A percentile compares a stretch with the other conserved stretches of the same genome.
Evolutionary conservation across 2,113 vertebrate genomes (phyloP).

Genomic region (Oreochromis aureus): DNA sequence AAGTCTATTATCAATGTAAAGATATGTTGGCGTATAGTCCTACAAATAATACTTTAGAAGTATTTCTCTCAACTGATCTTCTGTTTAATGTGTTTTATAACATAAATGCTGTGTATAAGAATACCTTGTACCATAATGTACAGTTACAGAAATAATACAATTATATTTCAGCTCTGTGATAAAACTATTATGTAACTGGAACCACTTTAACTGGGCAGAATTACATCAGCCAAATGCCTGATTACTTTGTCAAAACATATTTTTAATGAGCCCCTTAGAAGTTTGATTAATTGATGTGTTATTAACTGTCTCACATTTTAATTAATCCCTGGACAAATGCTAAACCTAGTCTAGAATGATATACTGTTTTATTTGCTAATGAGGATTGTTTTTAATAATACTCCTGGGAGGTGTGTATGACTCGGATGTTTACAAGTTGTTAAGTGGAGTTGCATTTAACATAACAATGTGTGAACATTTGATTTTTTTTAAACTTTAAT

Average conservation of each 20-base stretch:
- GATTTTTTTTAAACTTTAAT: not conserved
- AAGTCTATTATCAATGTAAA: not conserved
- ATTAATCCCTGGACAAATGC: conserved; percentile 53
- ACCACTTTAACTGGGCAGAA: not conserved
- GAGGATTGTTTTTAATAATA: conserved; percentile 1
- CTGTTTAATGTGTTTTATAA: not conserved
- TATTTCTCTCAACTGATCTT: not conserved
- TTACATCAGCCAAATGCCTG: conserved; percentile 35
- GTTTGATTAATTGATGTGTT: conserved; percentile 18
- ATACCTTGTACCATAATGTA: not conserved
- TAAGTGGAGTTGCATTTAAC: not conserved
- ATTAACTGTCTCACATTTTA: conserved; percentile 51
- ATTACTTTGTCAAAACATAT: conserved; percentile 29
- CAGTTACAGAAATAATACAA: not conserved
- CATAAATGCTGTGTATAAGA: not conserved
- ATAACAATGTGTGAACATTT: not conserved
- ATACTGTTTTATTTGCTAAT: conserved; percentile 7
- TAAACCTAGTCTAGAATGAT: not conserved
- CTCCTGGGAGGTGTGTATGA: not conserved
- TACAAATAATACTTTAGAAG: not conserved
- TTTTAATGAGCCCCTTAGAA: conserved; percentile 62
- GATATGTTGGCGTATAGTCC: not conserved
- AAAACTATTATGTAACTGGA: not conserved
- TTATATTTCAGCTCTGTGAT: not conserved
- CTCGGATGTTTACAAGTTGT: not conserved